These are phyloP conservation scores for Phania funesta DNA, from an alignment of 2,888 invertebrate species.

Conservation along the genomic window DNA sequence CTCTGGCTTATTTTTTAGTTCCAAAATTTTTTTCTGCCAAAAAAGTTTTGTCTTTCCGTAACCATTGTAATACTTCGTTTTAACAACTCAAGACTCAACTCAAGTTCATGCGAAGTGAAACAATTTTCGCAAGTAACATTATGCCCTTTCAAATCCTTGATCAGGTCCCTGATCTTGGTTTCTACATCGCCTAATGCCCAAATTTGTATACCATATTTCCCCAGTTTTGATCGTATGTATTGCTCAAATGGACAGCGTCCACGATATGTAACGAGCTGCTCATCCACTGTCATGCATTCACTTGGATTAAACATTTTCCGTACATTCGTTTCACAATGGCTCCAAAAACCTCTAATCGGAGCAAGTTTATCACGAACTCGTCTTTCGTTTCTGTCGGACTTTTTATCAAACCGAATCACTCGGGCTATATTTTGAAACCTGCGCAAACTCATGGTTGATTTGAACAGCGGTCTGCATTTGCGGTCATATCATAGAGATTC, in stretches of 20 bases:
- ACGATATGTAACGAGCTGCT: background rate
- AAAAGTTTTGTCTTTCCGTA: background rate
- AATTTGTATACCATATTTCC: background rate
- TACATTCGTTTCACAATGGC: background rate
- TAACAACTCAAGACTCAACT: background rate
- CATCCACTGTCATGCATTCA: too few relatives aligned
- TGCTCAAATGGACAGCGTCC: background rate
- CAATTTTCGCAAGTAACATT: background rate
- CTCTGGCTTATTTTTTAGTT: background rate
- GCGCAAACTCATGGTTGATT: background rate
- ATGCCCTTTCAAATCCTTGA: too few relatives aligned
- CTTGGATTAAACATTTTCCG: background rate
- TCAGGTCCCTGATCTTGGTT: background rate
- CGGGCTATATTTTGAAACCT: slow-evolving; percentile 1
- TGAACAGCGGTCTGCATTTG: background rate
- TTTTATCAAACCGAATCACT: background rate
- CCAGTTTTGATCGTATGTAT: background rate
- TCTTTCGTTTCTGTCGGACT: background rate
- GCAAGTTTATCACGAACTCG: background rate
- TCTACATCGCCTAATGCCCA: background rate
- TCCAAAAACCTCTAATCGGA: slow-evolving; percentile 1
- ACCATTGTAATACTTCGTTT: background rate
- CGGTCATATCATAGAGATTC: too few relatives aligned
- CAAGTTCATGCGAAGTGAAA: background rate
- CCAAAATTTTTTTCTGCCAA: background rate